Evolutionary conservation across 1,140 invertebrate genomes (phyloP), one percentile per base, ranked within the genome.

Genomic region (Ericerus pela): DNA sequence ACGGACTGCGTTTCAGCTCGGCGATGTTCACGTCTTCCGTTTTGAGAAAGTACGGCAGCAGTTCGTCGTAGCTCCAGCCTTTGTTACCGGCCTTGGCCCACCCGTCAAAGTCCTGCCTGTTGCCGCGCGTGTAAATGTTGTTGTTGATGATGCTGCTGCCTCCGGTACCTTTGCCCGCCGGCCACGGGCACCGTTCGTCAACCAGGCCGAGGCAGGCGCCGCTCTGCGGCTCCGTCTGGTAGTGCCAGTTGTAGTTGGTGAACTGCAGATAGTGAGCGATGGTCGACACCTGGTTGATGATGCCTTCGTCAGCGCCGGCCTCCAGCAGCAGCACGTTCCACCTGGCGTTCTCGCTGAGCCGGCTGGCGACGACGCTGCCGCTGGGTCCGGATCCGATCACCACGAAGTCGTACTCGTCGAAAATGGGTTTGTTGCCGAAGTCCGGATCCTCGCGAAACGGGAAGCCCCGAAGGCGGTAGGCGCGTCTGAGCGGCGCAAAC

Each of bases 61-160:
- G 75, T 14, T 74, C 76, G 57, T 76, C 76, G 18, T 63, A 65
- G 4, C 58, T 60, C 74, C 79, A 80, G 29, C 83, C 82, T 2
- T 68, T 66, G 60, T 79, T 80, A 0, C 84, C 84, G 4, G 78
- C 73, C 2, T 71, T 70, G 1, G 79, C 81, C 78, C 86, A 89
- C 20, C 76, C 66, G 65, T 90, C 80, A 68, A 82, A 90, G 62
- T 90, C 85, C 12, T 67, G 67, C 2, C 74, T 73, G 69, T 87
- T 79, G 0, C 89, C 90, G 31, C 90, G 73, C 1, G 87, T 81
- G 66, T 92, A 91, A n/a, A 89, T 91, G 22, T 92, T 88, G 52
- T 80, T 86, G 66, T 93, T 92, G 20, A 92, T 77, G 2, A 83
- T 78, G 20, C 81, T 84, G 1, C 78, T 77, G 1, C 88, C 88